phyloP scores from a whole-genome alignment of 2,113 vertebrate genomes.

The Petromus typicus region DNA sequence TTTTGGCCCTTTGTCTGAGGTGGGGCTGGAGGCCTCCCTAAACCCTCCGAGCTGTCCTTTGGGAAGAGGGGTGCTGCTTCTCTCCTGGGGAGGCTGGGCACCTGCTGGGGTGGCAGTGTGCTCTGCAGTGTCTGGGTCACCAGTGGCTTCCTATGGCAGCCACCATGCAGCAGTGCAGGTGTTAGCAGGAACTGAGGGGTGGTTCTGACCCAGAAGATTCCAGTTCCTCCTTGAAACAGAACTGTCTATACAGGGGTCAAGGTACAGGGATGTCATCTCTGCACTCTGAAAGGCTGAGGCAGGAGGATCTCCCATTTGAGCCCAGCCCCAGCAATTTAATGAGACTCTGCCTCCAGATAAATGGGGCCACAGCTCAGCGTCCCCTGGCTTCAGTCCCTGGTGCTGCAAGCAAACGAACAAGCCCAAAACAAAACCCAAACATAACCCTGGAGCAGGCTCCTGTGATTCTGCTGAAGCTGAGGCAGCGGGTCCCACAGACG shows the following conservation, averaged over 20 bases:
- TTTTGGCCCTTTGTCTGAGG: accelerated
- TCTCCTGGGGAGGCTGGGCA: not conserved
- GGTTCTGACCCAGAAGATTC: not conserved
- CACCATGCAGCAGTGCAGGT: not conserved
- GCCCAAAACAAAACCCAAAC: not conserved
- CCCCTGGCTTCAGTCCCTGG: not conserved
- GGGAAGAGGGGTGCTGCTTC: not conserved
- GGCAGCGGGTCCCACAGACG: not conserved
- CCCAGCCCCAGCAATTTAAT: not conserved
- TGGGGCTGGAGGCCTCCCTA: no score
- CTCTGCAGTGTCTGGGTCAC: not conserved
- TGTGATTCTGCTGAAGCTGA: no score
- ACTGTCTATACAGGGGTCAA: not conserved
- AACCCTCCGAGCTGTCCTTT: not conserved
- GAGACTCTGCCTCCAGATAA: not conserved
- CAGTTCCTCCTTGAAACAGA: not conserved
- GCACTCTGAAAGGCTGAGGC: not conserved
- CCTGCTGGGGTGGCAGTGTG: not conserved
- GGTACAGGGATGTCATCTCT: no score
- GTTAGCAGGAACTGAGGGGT: not conserved
- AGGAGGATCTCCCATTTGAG: not conserved
- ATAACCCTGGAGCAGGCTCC: no score
- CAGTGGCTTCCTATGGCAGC: not conserved
- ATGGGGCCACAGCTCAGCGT: not conserved
- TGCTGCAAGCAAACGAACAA: not conserved